Evolutionary conservation across 1,140 invertebrate species (phyloP), one percentile per base, ranked within the genome.

Genomic region (Parasteatoda tepidariorum): DNA sequence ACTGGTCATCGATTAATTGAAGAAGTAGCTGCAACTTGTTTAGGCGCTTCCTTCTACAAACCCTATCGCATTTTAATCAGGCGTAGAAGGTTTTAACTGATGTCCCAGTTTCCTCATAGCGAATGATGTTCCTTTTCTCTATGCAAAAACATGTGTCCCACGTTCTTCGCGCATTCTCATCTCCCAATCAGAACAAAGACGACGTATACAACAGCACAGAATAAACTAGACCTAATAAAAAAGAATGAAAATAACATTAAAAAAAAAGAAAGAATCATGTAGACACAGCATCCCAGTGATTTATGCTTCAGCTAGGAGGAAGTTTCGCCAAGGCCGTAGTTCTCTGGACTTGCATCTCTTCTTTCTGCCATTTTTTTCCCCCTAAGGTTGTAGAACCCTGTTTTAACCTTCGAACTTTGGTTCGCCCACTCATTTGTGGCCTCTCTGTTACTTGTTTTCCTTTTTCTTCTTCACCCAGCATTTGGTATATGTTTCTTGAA

Each of bases 251-350:
- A 2, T 24, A 26, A 18, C 62, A 64, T 22, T 0, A 33, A 30
- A 62, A 55, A 15, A 70, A 31, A 55, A 59, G 55, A 22, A 41
- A 38, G 24, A 3, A 7, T 7, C 24, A 30, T 28, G 62, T 38
- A 66, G 61, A 79, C 75, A 79, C 48, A 33, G 66, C 78, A 81
- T 81, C 78, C 4, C 78, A 70, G 78, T 81, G 78, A 81, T 81
- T 81, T 81, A 81, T 81, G 78, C 78, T 26, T 15, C 54, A 38
- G 55, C 64, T 26, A 81, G 66, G 48, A 81, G 78, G 78, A 81
- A 81, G 78, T 81, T 81, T 55, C 66, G 67, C 54, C 78, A 81
- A 81, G 78, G 78, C 78, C 78, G 78, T 24, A 31, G 38, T 31
- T n/a, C 41, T 66, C 24, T 28, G 18, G 54, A 55, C 18, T 41